Conservation (phyloP, 2,888 invertebrate species). For the Lepas anatifera region DNA sequence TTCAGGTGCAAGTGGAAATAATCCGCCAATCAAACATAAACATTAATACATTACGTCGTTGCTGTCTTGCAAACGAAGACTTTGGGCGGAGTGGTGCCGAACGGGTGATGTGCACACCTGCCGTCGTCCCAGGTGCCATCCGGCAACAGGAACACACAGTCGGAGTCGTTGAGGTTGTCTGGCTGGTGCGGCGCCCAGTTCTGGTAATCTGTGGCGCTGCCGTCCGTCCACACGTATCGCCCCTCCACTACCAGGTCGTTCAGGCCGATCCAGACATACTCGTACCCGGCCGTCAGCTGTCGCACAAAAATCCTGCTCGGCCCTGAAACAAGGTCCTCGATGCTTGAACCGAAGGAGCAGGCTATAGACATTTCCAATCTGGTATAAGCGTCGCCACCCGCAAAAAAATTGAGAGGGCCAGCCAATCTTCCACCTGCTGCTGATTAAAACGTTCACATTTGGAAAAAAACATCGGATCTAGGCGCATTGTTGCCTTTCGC, state of each 20-base stretch:
- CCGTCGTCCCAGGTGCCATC: not conserved
- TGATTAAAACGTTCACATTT: too few species aligned
- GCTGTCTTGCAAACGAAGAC: not conserved
- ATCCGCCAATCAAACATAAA: too few species aligned
- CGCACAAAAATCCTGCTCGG: not conserved
- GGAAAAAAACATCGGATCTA: too few species aligned
- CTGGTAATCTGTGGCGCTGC: not conserved
- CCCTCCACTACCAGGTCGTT: not conserved
- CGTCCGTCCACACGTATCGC: not conserved
- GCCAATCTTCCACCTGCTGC: too few species aligned
- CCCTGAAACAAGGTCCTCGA: too few species aligned
- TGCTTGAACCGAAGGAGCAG: too few species aligned
- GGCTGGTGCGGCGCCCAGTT: not conserved
- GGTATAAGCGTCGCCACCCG: too few species aligned
- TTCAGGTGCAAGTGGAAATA: too few species aligned
- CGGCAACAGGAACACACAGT: not conserved
- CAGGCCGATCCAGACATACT: not conserved
- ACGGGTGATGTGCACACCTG: not conserved
- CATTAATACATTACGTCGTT: not conserved
- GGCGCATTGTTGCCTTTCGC: too few species aligned
- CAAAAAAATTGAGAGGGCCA: too few species aligned
- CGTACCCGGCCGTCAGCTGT: not conserved
- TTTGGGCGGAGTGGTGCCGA: not conserved
- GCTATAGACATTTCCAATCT: too few species aligned
- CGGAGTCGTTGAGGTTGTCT: conserved; percentile 2